A percentile compares a stretch with the other conserved stretches of the same genome.
Conservation (phyloP, 2,113 vertebrate species). For the Campylomormyrus tamandua region DNA sequence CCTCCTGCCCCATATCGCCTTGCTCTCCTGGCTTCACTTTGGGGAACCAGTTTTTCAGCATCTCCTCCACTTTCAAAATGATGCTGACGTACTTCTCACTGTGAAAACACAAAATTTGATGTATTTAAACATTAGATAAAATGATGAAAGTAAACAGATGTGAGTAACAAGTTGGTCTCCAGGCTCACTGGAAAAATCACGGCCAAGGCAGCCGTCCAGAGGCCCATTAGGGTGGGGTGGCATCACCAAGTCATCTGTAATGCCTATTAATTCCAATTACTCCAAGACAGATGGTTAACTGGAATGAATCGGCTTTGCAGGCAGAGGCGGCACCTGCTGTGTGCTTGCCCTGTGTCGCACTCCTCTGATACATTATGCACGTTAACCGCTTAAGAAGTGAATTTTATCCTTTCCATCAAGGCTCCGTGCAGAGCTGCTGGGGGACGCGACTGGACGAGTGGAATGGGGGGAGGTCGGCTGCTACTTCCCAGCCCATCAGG, state of each 20-base stretch:
- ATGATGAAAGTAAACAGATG: constrained; percentile 33
- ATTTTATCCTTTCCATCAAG: constrained; percentile 49
- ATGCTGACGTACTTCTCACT: constrained; percentile 63
- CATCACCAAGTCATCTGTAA: constrained; percentile 14
- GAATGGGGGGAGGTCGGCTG: not conserved
- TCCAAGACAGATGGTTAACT: constrained; percentile 53
- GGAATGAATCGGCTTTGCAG: constrained; percentile 54
- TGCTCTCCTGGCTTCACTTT: constrained; percentile 54
- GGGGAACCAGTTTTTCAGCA: constrained; percentile 71
- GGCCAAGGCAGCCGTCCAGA: constrained; percentile 34
- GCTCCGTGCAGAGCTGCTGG: constrained; percentile 44
- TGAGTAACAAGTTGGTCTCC: constrained; percentile 37
- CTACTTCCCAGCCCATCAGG: constrained; percentile 33
- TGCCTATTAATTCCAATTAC: constrained; percentile 37
- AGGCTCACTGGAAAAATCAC: not conserved
- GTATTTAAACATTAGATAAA: not conserved
- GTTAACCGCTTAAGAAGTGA: constrained; percentile 50
- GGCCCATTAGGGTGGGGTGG: constrained; percentile 26
- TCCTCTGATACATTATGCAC: constrained; percentile 57
- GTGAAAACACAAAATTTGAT: not conserved
- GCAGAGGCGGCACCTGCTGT: constrained; percentile 47
- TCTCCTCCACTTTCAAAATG: constrained; percentile 70
- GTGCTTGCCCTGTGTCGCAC: constrained; percentile 44
- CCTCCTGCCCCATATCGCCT: constrained; percentile 32
- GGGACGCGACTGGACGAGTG: not conserved